Percentiles rank a stretch among this genome's conserved stretches.
phyloP scores from a whole-genome alignment of 2,797 vertebrate species.

The Smutsia temminckii region DNA sequence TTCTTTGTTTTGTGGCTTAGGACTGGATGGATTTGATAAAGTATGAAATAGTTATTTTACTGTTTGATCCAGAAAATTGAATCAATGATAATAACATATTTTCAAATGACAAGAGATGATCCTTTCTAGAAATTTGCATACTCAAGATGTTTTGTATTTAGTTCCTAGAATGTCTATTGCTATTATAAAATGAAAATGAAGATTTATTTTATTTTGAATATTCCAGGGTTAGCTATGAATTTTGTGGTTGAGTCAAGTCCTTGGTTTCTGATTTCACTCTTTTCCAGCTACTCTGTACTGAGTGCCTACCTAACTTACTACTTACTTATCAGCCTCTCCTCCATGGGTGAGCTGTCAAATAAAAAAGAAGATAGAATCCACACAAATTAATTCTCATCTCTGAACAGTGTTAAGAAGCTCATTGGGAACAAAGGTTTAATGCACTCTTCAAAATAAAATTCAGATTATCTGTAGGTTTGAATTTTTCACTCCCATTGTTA shows the following conservation, averaged over 20 bases:
- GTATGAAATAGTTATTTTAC: background rate
- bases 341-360: background rate
- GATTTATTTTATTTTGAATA: background rate
- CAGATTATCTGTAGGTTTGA: slow-evolving; percentile 52
- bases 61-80: background rate
- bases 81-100: background rate
- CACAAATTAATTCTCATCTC: slow-evolving; percentile 35
- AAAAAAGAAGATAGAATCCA: slow-evolving; percentile 2
- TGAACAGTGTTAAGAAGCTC: slow-evolving; percentile 42
- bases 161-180: background rate
- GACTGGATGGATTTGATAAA: background rate
- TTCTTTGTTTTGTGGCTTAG: background rate
- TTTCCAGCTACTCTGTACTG: background rate
- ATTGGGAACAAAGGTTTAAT: background rate
- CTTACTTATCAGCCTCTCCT: background rate
- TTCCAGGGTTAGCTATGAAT: background rate
- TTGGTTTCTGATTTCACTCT: background rate
- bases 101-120: background rate
- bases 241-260: background rate
- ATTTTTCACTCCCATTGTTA: slow-evolving; percentile 61
- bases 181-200: background rate
- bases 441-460: slow-evolving; percentile 55
- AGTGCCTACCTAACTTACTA: background rate
- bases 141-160: background rate
- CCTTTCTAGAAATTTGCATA: background rate